Base-by-base conservation (phyloP, 2,888 invertebrate genomes). In the Hemistola chrysoprasaria region DNA sequence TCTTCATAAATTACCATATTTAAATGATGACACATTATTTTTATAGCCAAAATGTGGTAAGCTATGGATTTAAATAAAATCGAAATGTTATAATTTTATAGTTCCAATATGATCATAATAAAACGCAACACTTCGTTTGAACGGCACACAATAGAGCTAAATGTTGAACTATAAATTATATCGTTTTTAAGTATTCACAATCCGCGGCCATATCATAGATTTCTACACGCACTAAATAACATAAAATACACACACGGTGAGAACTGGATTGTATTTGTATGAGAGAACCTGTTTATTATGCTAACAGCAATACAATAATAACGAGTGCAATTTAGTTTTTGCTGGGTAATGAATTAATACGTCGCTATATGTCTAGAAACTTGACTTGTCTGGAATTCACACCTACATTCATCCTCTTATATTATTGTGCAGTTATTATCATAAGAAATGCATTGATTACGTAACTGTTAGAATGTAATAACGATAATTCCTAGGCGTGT, bases 291-390 rank as follows among this genome's bases (percentile, higher is more conserved):
- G 71, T 77, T 79, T 75, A 75, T 73, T 72, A 75, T 70, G 62
- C 62, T 72, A 75, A 78, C 72, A 71, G 65, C 61, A 61, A 62
- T 55, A 56, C 57, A 65, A 57, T 76, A 71, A 75, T 78, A 72
- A 74, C 64, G 56, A 67, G 64, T 77, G 71, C 71, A 77, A 80
- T 80, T 78, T 68, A 75, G 65, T 80, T 83, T 82, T 84, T 81
- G 62, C 70, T 48, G 54, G 56, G 63, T 65, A 62, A 58, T 65
- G 56, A 61, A 61, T 65, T 56, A 61, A 60, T 56, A 63, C 48
- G 57, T 59, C 54, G 59, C 64, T 16, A 2, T n/a, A n/a, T 61
- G 64, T 62, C 54, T 68, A 56, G 62, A 64, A 66, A 62, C 55
- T 51, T 62, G 59, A 62, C 62, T 53, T 56, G 42, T 48, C 36